phyloP scores from a whole-genome alignment of 2,888 invertebrate species.

The Leucophora obtusa region DNA sequence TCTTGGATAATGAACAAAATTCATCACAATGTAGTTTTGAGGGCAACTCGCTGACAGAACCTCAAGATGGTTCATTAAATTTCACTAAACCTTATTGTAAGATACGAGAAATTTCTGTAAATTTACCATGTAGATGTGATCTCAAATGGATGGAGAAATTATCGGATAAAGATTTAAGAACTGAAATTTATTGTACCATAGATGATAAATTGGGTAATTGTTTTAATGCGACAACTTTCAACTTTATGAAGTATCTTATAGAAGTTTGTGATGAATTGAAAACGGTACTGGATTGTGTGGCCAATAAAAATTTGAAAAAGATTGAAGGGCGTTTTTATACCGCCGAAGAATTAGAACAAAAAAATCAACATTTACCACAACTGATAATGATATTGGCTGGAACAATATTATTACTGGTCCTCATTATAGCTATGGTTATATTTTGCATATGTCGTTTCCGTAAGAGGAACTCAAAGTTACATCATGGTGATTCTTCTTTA shows the following conservation, averaged over 20 bases:
- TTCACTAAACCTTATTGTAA: constrained; percentile 72
- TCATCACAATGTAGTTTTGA: constrained; percentile 73
- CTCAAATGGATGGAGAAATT: constrained; percentile 71
- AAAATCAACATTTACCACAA: constrained; percentile 62
- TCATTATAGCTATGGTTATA: constrained; percentile 63
- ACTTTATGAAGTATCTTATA: constrained; percentile 73
- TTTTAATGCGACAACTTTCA: constrained; percentile 73
- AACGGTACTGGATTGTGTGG: constrained; percentile 71
- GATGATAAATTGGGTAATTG: constrained; percentile 70
- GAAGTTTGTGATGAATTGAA: constrained; percentile 74
- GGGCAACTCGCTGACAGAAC: constrained; percentile 73
- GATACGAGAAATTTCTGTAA: constrained; percentile 72
- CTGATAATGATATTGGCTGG: constrained; percentile 65
- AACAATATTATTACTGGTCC: constrained; percentile 54
- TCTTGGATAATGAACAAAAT: constrained; percentile 70
- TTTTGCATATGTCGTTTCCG: constrained; percentile 58
- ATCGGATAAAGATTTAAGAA: constrained; percentile 73
- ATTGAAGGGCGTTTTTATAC: constrained; percentile 72
- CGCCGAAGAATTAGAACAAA: constrained; percentile 70
- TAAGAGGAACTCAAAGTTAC: constrained; percentile 13
- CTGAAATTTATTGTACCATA: constrained; percentile 75
- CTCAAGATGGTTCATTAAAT: constrained; percentile 73
- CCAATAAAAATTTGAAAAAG: constrained; percentile 70
- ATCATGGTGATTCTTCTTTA: constrained; percentile 35
- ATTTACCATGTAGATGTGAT: constrained; percentile 74